phyloP scores from a whole-genome alignment of 2,888 invertebrate genomes.

The Oasisia sp. region DNA sequence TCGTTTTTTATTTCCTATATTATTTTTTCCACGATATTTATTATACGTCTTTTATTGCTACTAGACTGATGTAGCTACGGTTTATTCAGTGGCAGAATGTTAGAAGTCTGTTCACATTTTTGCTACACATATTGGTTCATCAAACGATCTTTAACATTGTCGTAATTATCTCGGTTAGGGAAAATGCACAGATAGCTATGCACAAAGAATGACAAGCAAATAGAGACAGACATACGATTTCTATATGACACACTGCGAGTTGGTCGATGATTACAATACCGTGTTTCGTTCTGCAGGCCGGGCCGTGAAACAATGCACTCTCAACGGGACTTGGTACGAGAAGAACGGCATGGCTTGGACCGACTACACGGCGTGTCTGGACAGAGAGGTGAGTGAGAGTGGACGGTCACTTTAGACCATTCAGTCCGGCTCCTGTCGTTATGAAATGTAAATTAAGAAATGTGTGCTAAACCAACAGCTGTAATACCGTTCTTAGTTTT shows the following conservation, averaged over 20 bases:
- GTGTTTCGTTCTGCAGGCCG: slow-evolving; percentile 42
- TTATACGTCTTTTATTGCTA: background rate
- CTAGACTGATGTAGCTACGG: background rate
- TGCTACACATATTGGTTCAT: background rate
- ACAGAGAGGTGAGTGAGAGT: slow-evolving; percentile 47
- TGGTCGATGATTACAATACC: background rate
- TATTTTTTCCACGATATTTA: background rate
- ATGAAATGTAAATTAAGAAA: background rate
- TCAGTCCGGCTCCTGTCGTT: background rate
- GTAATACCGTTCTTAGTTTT: background rate
- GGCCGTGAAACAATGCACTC: slow-evolving; percentile 49
- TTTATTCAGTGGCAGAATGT: background rate
- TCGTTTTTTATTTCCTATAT: background rate
- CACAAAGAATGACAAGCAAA: background rate
- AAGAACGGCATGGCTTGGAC: slow-evolving; percentile 56
- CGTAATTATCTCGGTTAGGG: background rate
- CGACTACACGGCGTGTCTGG: slow-evolving; percentile 56
- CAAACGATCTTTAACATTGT: background rate
- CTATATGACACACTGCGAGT: background rate
- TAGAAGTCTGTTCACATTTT: background rate
- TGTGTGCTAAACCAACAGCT: background rate
- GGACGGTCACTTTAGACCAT: background rate
- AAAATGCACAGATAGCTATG: no score
- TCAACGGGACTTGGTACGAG: slow-evolving; percentile 48
- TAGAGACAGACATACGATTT: background rate